Base-by-base conservation (phyloP, 1,140 invertebrate genomes). In the Sinella curviseta region DNA sequence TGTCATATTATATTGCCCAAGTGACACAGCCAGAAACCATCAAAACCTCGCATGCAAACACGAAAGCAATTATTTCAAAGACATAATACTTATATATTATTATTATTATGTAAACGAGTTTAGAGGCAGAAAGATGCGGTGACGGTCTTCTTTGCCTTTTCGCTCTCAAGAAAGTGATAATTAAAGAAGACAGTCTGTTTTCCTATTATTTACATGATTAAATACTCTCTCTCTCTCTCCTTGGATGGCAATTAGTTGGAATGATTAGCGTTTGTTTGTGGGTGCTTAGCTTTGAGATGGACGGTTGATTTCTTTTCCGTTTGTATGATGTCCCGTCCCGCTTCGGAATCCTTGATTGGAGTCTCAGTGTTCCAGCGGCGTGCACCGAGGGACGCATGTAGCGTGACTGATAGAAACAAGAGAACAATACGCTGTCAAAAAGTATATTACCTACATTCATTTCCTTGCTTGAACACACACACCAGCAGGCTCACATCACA, bases 131-230 rank as follows among this genome's bases (percentile, higher is more conserved):
- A n/a, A n/a, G n/a, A n/a, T n/a, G n/a, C n/a, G n/a, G n/a, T n/a
- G n/a, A n/a, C n/a, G n/a, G n/a, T n/a, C n/a, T n/a, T n/a, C n/a
- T n/a, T n/a, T n/a, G n/a, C n/a, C n/a, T n/a, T n/a, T n/a, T n/a
- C n/a, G n/a, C n/a, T n/a, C n/a, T n/a, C n/a, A n/a, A n/a, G n/a
- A n/a, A n/a, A n/a, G n/a, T n/a, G n/a, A n/a, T n/a, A n/a, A n/a
- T n/a, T n/a, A n/a, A n/a, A n/a, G n/a, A n/a, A n/a, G n/a, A n/a
- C n/a, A n/a, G n/a, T n/a, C n/a, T n/a, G n/a, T n/a, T n/a, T n/a
- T n/a, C n/a, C n/a, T n/a, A n/a, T 60, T 60, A 60, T 60, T 60
- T 60, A 60, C 57, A 60, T 26, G 14, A 26, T 60, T 60, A 60
- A 60, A 48, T 48, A 17, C 17, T 48, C 39, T 48, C 17, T 48